Percentiles rank a stretch among this genome's conserved stretches.
phyloP scores from a whole-genome alignment of 2,113 vertebrate species.

The Myotis brandtii region DNA sequence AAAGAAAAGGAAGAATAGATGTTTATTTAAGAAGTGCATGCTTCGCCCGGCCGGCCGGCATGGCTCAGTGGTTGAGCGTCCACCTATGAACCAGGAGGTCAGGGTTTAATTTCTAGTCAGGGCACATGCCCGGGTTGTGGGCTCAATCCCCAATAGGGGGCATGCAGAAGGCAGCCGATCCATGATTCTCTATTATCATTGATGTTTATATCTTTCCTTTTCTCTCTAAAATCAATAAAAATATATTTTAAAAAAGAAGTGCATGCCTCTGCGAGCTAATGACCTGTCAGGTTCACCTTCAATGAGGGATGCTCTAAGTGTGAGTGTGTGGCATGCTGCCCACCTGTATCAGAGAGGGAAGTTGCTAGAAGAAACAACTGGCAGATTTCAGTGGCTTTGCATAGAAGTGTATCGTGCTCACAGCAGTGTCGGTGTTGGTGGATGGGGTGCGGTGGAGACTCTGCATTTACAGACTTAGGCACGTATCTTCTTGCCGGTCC shows the following conservation, averaged over 20 bases:
- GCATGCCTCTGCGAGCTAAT: neutral
- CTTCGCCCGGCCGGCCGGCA: no score
- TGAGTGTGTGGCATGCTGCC: neutral
- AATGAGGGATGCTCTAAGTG: neutral
- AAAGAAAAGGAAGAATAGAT: conserved; percentile 2
- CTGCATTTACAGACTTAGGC: neutral
- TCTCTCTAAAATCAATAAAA: no score
- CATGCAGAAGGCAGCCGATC: no score
- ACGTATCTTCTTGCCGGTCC: neutral
- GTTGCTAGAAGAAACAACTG: neutral
- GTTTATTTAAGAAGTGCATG: neutral
- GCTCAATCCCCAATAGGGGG: no score
- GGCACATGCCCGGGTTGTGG: no score
- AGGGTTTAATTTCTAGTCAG: no score
- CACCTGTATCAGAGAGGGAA: neutral
- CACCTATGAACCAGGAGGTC: no score
- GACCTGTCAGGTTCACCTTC: neutral
- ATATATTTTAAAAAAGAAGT: no score
- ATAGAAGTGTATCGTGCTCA: neutral
- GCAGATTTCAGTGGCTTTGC: neutral
- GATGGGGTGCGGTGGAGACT: neutral
- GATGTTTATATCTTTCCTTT: no score
- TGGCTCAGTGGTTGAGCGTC: no score
- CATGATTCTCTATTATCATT: no score
- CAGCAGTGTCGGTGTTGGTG: neutral